Conservation (phyloP, 2,888 invertebrate genomes). For the Melieria picta region DNA sequence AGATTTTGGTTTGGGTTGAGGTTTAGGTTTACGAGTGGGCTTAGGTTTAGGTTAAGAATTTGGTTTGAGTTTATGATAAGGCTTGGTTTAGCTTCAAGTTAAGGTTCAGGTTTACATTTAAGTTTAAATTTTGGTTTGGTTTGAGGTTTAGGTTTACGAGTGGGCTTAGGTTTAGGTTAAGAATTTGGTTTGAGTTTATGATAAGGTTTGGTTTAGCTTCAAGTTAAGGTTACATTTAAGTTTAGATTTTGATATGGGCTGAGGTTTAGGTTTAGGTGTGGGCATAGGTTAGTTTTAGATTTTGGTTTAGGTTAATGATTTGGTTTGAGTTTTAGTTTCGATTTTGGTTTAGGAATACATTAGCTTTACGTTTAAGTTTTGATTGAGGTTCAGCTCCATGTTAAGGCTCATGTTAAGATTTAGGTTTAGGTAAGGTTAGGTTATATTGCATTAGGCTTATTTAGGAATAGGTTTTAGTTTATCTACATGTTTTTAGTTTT, state of each 20-base stretch:
- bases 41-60: conserved; percentile 6
- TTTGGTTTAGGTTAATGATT: conserved; percentile 6
- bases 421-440: background rate
- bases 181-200: conserved; percentile 1
- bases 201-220: background rate
- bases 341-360: conserved; percentile 1
- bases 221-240: too few relatives aligned
- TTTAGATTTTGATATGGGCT: conserved; percentile 13
- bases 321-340: conserved; percentile 8
- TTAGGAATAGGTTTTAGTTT: too few relatives aligned
- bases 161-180: conserved; percentile 2
- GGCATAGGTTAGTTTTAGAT: conserved; percentile 19
- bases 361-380: background rate
- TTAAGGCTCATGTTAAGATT: conserved; percentile 1
- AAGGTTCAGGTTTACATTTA: background rate
- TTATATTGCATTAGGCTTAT: too few relatives aligned
- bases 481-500: too few relatives aligned
- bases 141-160: background rate
- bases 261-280: conserved; percentile 1
- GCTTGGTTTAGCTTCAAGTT: background rate
- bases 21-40: background rate
- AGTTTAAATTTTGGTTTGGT: background rate
- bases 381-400: background rate
- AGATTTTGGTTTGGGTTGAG: background rate
- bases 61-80: conserved; percentile 5